These are phyloP conservation scores for Oryzias javanicus DNA, from an alignment of 2,113 vertebrate genomes.

Conservation along the genomic window DNA sequence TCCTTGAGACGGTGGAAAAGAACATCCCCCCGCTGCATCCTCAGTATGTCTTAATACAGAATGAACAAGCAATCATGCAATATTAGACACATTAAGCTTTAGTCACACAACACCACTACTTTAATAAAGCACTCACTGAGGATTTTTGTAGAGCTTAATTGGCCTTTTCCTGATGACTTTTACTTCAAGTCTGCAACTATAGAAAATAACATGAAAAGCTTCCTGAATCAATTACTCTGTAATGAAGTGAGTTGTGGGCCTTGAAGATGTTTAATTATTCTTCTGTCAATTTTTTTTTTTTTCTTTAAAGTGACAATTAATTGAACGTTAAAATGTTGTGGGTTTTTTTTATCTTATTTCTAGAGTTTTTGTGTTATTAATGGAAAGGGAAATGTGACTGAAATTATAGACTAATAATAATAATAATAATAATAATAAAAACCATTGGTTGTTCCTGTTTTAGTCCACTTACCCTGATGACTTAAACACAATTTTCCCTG, in stretches of 20 bases:
- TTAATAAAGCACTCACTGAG: conserved; percentile 9
- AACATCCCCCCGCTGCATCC: conserved; percentile 6
- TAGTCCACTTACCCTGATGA: too few relatives aligned
- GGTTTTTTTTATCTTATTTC: too few relatives aligned
- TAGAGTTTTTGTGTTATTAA: too few relatives aligned
- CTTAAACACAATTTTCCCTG: too few relatives aligned
- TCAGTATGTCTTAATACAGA: conserved; percentile 19
- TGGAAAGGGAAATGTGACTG: too few relatives aligned
- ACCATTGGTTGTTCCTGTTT: too few relatives aligned
- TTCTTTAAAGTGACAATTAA: too few relatives aligned
- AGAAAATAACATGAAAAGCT: conserved; percentile 38
- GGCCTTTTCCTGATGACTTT: conserved; percentile 24
- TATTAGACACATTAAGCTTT: conserved; percentile 10
- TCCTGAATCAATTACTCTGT: conserved; percentile 31
- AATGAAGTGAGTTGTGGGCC: conserved; percentile 40
- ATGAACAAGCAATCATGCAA: conserved; percentile 12
- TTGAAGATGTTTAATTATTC: conserved; percentile 46
- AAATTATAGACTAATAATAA: too few relatives aligned
- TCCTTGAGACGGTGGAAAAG: conserved; percentile 13
- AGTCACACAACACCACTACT: conserved; percentile 17
- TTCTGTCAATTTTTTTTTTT: neutral
- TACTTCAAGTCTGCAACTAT: conserved; percentile 11
- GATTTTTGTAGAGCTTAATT: conserved; percentile 9
- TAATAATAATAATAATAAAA: too few relatives aligned
- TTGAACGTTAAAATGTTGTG: too few relatives aligned